Evolutionary conservation across 2,797 vertebrate genomes (phyloP).

Genomic region (Tokudaia tokunoshimensis): DNA sequence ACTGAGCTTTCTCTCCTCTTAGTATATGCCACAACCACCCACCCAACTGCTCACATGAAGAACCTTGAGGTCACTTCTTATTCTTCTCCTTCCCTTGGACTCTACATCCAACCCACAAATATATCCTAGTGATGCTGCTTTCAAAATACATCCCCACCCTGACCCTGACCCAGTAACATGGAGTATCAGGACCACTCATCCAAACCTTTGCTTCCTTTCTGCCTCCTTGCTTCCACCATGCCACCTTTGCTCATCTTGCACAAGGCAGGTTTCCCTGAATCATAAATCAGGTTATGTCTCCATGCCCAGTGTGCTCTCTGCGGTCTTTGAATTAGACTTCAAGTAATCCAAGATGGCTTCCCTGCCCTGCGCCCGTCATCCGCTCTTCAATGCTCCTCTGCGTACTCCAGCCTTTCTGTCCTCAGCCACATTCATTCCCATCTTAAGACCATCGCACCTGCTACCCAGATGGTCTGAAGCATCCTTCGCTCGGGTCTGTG

Average conservation of each 20-base stretch:
- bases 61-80: neutral
- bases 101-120: neutral
- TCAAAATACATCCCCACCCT: neutral
- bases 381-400: neutral
- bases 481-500: neutral
- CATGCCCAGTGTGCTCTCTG: neutral
- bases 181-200: neutral
- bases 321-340: slow-evolving; percentile 12
- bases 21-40: neutral
- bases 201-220: neutral
- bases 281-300: neutral
- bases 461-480: neutral
- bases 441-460: neutral
- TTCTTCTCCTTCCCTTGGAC: slow-evolving; percentile 3
- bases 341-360: slow-evolving; percentile 9
- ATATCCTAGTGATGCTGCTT: neutral
- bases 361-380: neutral
- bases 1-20: neutral
- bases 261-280: slow-evolving; percentile 23
- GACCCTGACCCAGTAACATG: neutral
- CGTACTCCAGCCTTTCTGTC: neutral
- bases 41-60: neutral
- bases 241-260: neutral
- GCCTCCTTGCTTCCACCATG: neutral
- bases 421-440: neutral